Evolutionary conservation across 2,113 vertebrate species (phyloP), one percentile per base, ranked within the genome.

Genomic region (Cebidichthys violaceus): DNA sequence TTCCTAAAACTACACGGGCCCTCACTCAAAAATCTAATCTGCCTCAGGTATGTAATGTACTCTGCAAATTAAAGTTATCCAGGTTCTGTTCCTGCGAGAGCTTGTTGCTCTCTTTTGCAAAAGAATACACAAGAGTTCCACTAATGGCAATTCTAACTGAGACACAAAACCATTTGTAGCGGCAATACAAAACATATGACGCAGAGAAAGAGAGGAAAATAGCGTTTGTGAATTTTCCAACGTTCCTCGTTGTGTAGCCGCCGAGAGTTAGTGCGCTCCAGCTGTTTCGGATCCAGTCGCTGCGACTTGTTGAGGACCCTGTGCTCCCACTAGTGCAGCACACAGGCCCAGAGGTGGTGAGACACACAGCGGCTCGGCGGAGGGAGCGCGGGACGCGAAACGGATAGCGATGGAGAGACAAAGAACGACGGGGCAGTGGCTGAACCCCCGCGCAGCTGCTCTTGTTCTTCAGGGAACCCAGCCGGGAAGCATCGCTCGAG

Each of bases 381-480:
- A 83, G 76, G 71, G 90, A 87, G 88, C 91, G 50, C 71, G 85
- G 77, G 82, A 92, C 84, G 75, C n/a, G 91, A 88, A 84, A 89
- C 79, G 37, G 88, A 92, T 89, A 86, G 83, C 37, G 41, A 86
- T 82, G 79, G 78, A 90, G 79, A 86, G 82, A 93, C 90, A 92
- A 92, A 90, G 87, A 84, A 84, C 13, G 65, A 77, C 73, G 78
- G 82, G 73, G 78, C 78, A 85, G 85, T 85, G 90, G 82, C 88
- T 64, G 20, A 91, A 94, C 95, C 93, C 89, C 88, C 86, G 93
- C 95, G 93, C 97, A 98, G 97, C 96, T 99, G 97, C 96, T 95
- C 95, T 93, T 95, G 96, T 97, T 98, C 97, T 97, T 97, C 95
- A 96, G 97, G 97, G 97, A 98, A 98, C 96, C 94, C 95, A 95